Conservation (phyloP, 2,888 invertebrate species). For the Harpagoxenus sublaevis region DNA sequence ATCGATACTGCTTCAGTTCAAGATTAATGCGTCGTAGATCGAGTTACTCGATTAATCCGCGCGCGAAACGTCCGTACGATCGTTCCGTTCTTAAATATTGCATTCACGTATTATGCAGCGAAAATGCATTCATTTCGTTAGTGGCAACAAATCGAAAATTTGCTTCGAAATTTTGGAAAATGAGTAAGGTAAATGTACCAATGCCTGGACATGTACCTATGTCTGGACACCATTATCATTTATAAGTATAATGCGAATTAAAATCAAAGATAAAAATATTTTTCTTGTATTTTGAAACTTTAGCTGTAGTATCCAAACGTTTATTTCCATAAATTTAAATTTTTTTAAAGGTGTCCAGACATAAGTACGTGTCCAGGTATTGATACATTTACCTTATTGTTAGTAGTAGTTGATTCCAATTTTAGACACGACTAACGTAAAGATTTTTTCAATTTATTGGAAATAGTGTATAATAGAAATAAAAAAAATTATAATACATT, state of each 20-base stretch:
- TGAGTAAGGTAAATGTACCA: neutral
- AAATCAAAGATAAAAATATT: too few relatives aligned
- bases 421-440: neutral
- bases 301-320: too few relatives aligned
- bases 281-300: too few relatives aligned
- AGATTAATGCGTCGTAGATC: slow-evolving; percentile 54
- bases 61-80: slow-evolving; percentile 8
- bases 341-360: too few relatives aligned
- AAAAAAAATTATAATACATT: neutral
- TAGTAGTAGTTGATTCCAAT: neutral
- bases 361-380: too few relatives aligned
- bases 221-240: too few relatives aligned
- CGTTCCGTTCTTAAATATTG: slow-evolving; percentile 17
- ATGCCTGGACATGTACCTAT: too few relatives aligned
- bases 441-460: neutral
- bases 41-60: slow-evolving; percentile 41
- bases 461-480: neutral
- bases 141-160: neutral
- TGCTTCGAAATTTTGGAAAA: neutral
- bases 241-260: too few relatives aligned
- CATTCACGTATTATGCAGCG: slow-evolving; percentile 16
- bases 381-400: too few relatives aligned
- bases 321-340: too few relatives aligned
- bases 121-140: neutral
- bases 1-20: slow-evolving; percentile 71